A percentile compares a stretch with the other conserved stretches of the same genome.
These are phyloP conservation scores for Pteropus rufus DNA, from an alignment of 2,797 vertebrate species.

Conservation along the genomic window DNA sequence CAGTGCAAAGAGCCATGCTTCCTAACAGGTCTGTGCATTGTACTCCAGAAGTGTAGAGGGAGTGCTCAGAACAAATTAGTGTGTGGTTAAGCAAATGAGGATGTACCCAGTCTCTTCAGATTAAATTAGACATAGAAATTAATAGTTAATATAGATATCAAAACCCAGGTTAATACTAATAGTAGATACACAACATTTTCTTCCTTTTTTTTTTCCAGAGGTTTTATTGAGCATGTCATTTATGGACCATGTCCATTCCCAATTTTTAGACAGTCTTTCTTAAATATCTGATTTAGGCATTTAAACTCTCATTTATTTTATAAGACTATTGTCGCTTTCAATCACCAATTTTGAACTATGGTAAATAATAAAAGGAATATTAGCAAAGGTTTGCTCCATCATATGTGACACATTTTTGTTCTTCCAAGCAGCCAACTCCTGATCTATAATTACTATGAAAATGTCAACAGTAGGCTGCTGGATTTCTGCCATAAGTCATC, in stretches of 20 bases:
- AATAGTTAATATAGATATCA: not conserved
- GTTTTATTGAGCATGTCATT: not conserved
- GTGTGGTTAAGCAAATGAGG: not conserved
- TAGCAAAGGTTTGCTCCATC: not conserved
- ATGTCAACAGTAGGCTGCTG: constrained; percentile 36
- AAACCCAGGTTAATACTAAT: not conserved
- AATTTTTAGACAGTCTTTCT: not conserved
- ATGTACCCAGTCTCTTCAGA: not conserved
- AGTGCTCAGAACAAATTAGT: not conserved
- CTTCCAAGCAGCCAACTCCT: not conserved
- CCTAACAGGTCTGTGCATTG: not conserved
- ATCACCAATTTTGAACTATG: not conserved
- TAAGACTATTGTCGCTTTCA: not conserved
- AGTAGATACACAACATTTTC: not conserved
- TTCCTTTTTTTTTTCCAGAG: not conserved
- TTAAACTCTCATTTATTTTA: not conserved
- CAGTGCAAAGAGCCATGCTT: not conserved
- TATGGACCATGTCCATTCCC: not conserved
- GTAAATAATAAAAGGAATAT: not conserved
- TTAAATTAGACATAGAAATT: not conserved
- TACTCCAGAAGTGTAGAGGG: not conserved
- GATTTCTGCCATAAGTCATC: not conserved
- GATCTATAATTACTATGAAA: constrained; percentile 51
- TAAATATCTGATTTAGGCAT: not conserved
- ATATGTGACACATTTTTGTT: constrained; percentile 2